Evolutionary conservation across 2,113 vertebrate species (phyloP).

Genomic region (Toxotes chatareus): DNA sequence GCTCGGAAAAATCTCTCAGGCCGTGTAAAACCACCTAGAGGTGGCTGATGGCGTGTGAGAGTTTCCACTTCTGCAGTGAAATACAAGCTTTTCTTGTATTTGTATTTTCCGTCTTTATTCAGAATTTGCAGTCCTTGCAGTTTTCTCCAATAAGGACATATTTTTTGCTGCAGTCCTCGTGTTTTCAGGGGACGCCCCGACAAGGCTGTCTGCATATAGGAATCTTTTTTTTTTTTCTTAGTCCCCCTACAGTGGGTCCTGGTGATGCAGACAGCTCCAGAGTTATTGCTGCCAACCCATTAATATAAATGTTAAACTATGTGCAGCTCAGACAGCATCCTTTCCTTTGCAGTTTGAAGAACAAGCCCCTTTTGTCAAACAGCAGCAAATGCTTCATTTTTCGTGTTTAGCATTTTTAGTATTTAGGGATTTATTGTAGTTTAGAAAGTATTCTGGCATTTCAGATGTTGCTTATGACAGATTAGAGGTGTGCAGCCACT

Average conservation of each 20-base stretch:
- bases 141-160: background rate
- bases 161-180: background rate
- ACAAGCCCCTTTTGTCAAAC: no score
- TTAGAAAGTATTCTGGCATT: no score
- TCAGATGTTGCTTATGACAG: no score
- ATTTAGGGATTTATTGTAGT: no score
- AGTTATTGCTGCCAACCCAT: slow-evolving; percentile 1
- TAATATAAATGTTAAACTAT: slow-evolving; percentile 10
- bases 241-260: background rate
- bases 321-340: background rate
- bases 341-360: background rate
- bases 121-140: background rate
- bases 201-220: slow-evolving; percentile 3
- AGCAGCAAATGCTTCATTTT: no score
- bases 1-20: background rate
- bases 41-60: background rate
- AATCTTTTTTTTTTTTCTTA: background rate
- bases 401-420: no score
- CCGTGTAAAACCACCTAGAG: background rate
- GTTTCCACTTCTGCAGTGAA: background rate
- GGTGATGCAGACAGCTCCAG: slow-evolving; percentile 11
- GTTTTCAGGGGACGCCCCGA: background rate
- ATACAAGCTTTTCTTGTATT: background rate
- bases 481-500: no score
- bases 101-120: no score